Conservation (phyloP, 2,113 vertebrate genomes). For the Erythrocercus mccallii region DNA sequence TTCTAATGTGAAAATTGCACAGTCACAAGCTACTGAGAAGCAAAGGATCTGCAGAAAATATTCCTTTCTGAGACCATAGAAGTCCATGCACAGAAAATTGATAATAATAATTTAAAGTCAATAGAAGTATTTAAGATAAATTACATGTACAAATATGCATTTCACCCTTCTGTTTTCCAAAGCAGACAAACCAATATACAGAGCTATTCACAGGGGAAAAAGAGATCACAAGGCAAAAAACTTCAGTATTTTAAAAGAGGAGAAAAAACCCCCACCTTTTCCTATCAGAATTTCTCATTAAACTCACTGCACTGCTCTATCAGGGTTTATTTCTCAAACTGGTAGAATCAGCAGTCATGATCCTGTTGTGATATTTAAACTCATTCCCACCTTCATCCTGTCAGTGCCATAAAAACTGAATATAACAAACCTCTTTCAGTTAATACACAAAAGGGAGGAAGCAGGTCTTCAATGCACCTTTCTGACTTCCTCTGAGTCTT, state of each 20-base stretch:
- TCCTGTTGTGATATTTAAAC: not conserved
- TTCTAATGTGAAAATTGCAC: not conserved
- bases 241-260: not conserved
- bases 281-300: not conserved
- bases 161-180: not conserved
- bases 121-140: not conserved
- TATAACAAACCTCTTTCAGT: not conserved
- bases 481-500: not conserved
- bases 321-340: not conserved
- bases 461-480: not conserved
- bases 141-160: fast-evolving
- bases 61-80: not conserved
- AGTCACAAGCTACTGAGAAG: not conserved
- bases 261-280: not conserved
- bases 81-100: not conserved
- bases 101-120: not conserved
- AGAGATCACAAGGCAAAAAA: not conserved
- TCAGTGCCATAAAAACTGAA: not conserved
- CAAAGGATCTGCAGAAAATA: not conserved
- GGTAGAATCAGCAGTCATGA: not conserved
- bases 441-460: not conserved
- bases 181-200: not conserved
- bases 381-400: not conserved
- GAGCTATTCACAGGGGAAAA: not conserved
- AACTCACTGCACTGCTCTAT: not conserved